Conservation (phyloP, 1,140 invertebrate genomes). For the Gryllus bimaculatus region DNA sequence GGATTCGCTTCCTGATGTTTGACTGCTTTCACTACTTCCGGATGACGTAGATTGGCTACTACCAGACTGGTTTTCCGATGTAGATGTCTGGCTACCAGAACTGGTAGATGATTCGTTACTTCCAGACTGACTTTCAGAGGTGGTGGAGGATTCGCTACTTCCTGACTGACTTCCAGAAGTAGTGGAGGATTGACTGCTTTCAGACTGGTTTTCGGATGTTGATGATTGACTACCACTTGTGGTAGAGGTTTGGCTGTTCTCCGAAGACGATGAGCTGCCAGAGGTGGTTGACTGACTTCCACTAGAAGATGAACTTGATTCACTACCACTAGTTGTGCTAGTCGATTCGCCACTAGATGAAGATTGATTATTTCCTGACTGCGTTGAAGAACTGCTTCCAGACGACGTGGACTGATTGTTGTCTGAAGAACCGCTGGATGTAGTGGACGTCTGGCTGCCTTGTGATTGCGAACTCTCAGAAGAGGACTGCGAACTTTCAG, state of each 20-base stretch:
- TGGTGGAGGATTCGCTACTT: neutral
- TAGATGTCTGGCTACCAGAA: neutral
- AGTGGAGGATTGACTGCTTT: conserved; percentile 21
- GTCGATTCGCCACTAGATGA: too few relatives aligned
- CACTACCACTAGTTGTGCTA: too few relatives aligned
- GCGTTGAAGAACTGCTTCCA: neutral
- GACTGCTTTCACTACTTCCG: too few relatives aligned
- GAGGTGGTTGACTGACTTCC: neutral
- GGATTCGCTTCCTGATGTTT: too few relatives aligned
- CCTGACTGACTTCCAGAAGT: neutral
- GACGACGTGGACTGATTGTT: neutral
- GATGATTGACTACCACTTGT: neutral
- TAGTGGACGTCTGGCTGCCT: neutral
- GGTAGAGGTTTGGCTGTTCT: neutral
- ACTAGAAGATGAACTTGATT: neutral
- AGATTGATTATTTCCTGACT: too few relatives aligned
- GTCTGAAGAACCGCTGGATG: neutral
- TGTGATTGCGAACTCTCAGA: too few relatives aligned
- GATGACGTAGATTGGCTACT: neutral
- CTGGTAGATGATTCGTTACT: conserved; percentile 26
- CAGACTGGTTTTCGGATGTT: neutral
- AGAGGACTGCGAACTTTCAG: neutral
- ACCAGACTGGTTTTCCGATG: neutral
- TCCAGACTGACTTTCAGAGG: conserved; percentile 11
- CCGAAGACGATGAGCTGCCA: neutral